phyloP scores from a whole-genome alignment of 2,797 vertebrate species.

The Podarcis siculus region DNA sequence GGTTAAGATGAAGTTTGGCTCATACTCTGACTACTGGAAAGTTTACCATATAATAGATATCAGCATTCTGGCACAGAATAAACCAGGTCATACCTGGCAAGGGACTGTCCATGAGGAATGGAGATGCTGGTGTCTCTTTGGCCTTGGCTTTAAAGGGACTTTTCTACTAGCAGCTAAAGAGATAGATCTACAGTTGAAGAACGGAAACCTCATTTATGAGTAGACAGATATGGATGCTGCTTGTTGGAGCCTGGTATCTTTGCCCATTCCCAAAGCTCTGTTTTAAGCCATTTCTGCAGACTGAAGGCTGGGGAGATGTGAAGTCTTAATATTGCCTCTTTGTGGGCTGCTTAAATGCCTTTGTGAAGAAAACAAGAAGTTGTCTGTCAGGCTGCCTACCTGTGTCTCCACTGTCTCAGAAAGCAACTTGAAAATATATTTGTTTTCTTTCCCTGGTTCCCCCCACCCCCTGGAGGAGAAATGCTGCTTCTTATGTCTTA shows the following conservation, averaged over 20 bases:
- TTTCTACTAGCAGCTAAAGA: no score
- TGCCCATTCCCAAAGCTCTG: neutral
- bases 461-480: neutral
- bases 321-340: neutral
- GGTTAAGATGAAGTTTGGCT: no score
- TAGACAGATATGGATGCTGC: neutral
- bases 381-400: no score
- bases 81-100: no score
- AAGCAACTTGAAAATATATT: neutral
- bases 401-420: neutral
- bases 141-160: no score
- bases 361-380: neutral
- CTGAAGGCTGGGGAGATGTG: accelerated
- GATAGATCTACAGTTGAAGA: no score
- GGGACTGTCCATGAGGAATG: no score
- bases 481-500: neutral
- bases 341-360: neutral
- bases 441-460: neutral
- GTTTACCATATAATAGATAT: no score
- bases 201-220: neutral
- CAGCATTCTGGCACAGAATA: no score
- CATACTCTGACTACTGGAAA: no score
- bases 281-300: neutral
- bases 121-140: no score
- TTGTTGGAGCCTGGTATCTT: neutral